Conservation (phyloP, 2,888 invertebrate species). For the Ctena decussata region DNA sequence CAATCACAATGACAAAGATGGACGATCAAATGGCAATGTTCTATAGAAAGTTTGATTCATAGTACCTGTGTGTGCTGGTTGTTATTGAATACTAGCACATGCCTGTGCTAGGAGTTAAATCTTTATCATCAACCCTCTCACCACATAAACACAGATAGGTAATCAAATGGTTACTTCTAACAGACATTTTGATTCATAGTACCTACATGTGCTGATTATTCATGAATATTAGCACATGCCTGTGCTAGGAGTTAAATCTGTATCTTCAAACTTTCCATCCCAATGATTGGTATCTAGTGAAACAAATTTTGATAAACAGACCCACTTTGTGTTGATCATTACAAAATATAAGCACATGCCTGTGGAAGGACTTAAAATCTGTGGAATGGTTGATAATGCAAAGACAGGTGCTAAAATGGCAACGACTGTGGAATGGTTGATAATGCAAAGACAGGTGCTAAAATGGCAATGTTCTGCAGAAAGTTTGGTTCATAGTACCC, state of each 20-base stretch:
- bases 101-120: constrained; percentile 8
- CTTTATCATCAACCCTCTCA: too few relatives aligned
- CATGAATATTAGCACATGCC: not conserved
- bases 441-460: too few relatives aligned
- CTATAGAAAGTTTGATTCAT: not conserved
- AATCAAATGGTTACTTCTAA: not conserved
- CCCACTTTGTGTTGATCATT: not conserved
- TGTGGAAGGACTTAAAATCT: not conserved
- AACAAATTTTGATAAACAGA: too few relatives aligned
- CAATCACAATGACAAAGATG: too few relatives aligned
- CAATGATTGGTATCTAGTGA: too few relatives aligned
- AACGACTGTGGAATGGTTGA: too few relatives aligned
- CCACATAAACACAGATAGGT: not conserved
- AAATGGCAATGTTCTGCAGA: too few relatives aligned
- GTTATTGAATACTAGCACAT: constrained; percentile 6
- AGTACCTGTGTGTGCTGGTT: not conserved
- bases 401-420: too few relatives aligned
- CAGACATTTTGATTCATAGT: not conserved
- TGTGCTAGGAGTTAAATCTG: constrained; percentile 11
- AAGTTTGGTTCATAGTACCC: constrained; percentile 8
- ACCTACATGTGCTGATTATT: not conserved
- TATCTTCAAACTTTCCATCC: too few relatives aligned
- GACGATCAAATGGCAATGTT: too few relatives aligned
- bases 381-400: too few relatives aligned
- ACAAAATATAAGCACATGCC: constrained; percentile 4